Conservation (phyloP, 2,797 vertebrate species). For the Gadopsis bispinosus region DNA sequence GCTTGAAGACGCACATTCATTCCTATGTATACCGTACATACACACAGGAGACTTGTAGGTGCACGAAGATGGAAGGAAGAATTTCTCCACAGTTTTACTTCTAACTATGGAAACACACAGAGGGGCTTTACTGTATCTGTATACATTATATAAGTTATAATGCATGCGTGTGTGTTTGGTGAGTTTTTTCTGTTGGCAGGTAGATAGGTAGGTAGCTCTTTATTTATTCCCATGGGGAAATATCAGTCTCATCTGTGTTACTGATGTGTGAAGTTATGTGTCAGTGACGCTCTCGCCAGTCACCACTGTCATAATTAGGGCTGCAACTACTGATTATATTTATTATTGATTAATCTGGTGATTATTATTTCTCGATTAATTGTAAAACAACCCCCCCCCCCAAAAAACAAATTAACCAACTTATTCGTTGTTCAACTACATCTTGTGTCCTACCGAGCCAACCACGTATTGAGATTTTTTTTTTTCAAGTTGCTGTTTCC, state of each 20-base stretch:
- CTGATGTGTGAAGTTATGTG: not conserved
- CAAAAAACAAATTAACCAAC: not conserved
- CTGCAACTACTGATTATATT: too few species aligned
- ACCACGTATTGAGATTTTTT: not conserved
- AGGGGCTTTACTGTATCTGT: not conserved
- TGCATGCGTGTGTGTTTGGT: not conserved
- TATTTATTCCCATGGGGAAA: too few species aligned
- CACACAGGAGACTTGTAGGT: not conserved
- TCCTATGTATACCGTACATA: not conserved
- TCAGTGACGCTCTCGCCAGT: too few species aligned
- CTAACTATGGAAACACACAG: not conserved
- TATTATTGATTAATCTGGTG: not conserved
- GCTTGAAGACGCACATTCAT: not conserved
- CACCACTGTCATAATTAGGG: too few species aligned
- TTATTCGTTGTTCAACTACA: not conserved
- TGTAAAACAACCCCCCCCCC: not conserved
- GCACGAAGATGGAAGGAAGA: not conserved
- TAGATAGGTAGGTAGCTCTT: too few species aligned
- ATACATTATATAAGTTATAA: not conserved
- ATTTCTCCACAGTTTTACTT: not conserved
- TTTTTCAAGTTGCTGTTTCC: not conserved
- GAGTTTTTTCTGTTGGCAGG: too few species aligned
- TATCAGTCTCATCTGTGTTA: too few species aligned
- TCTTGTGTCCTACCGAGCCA: too few species aligned
- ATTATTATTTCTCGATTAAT: constrained; percentile 4